These are phyloP conservation scores for Micronycteris hirsuta DNA, from an alignment of 2,113 vertebrate genomes.

Conservation along the genomic window DNA sequence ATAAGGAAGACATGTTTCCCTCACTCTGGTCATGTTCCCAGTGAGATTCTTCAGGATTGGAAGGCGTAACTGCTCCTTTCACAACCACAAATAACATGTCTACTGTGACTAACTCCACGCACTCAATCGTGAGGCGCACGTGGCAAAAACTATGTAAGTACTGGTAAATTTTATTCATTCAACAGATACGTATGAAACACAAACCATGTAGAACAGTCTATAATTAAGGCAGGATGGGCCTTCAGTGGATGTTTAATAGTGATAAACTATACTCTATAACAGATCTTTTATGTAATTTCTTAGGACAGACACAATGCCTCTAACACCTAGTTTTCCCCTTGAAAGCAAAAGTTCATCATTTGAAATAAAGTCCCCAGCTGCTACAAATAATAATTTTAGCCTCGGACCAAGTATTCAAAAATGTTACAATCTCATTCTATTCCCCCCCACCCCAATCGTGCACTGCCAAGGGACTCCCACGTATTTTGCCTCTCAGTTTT, in stretches of 20 bases:
- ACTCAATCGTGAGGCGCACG: background rate
- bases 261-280: background rate
- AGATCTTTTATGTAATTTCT: background rate
- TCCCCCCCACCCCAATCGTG: background rate
- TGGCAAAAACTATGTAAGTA: background rate
- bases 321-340: constrained; percentile 15
- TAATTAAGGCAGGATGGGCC: background rate
- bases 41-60: background rate
- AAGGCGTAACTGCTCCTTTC: background rate
- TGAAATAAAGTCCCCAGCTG: background rate
- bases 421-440: background rate
- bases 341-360: background rate
- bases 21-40: background rate
- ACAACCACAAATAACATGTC: background rate
- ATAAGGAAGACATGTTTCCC: background rate
- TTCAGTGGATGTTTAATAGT: background rate
- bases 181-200: background rate
- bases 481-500: background rate
- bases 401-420: background rate
- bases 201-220: background rate
- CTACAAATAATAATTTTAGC: background rate
- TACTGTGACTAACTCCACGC: background rate
- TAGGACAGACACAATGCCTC: background rate
- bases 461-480: background rate
- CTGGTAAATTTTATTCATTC: background rate